Percentiles rank a stretch among this genome's conserved stretches.
Evolutionary conservation across 2,888 invertebrate species (phyloP).

Genomic region (Osmoderma eremita): DNA sequence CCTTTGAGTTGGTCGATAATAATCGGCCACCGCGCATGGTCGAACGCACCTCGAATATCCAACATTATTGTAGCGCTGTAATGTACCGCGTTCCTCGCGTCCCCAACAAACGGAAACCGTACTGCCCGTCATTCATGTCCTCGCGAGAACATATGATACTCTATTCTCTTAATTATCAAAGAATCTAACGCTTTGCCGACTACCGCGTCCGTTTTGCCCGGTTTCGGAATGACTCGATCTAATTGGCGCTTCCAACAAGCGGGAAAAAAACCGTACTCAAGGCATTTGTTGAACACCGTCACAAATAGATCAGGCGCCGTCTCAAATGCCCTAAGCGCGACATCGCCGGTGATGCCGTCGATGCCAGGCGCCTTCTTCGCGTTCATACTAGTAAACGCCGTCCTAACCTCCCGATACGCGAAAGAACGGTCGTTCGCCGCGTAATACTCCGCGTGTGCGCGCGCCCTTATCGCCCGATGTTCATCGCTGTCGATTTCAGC

Average conservation of each 20-base stretch:
- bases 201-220: conserved; percentile 20
- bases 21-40: conserved; percentile 54
- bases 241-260: conserved; percentile 25
- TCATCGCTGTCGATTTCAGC: neutral
- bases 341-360: conserved; percentile 37
- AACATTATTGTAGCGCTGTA: conserved; percentile 43
- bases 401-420: neutral
- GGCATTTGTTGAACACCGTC: conserved; percentile 31
- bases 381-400: conserved; percentile 21
- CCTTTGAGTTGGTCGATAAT: conserved; percentile 34
- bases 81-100: conserved; percentile 4
- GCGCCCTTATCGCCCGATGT: neutral
- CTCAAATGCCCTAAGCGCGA: conserved; percentile 17
- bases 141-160: neutral
- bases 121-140: conserved; percentile 23
- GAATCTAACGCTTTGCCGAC: conserved; percentile 34
- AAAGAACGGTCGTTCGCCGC: neutral
- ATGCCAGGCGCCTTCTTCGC: conserved; percentile 30
- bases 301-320: neutral
- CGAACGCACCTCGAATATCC: conserved; percentile 51
- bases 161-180: conserved; percentile 20
- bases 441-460: too few relatives aligned
- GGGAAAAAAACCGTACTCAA: conserved; percentile 24
- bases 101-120: conserved; percentile 29
- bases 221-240: conserved; percentile 27